These are phyloP conservation scores for Achroia grisella DNA, from an alignment of 1,140 invertebrate genomes.

Conservation along the genomic window DNA sequence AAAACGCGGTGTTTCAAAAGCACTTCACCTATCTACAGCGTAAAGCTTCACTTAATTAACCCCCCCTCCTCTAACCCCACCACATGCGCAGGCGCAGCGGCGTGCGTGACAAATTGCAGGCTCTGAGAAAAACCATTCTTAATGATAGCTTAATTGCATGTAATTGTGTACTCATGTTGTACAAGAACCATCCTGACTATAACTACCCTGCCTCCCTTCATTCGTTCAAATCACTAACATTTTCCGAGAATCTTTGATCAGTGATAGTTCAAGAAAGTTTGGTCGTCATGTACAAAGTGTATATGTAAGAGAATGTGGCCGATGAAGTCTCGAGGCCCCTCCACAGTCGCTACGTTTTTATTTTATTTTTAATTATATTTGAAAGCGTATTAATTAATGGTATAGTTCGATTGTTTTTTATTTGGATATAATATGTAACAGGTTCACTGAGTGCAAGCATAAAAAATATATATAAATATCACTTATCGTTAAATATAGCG, in stretches of 20 bases:
- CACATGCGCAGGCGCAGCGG: conserved; percentile 12
- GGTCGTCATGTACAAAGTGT: background rate
- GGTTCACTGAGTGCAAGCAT: too few species aligned
- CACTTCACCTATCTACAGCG: background rate
- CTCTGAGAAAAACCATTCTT: conserved; percentile 22
- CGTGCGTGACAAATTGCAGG: conserved; percentile 37
- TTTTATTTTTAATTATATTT: background rate
- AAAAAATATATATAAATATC: too few species aligned
- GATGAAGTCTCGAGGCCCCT: background rate
- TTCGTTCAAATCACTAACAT: background rate
- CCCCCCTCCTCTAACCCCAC: background rate
- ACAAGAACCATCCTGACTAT: background rate
- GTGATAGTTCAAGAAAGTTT: background rate
- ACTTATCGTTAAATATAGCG: too few species aligned
- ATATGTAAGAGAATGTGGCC: conserved; percentile 1
- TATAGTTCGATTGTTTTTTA: background rate
- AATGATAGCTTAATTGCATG: conserved; percentile 42
- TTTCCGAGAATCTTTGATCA: background rate
- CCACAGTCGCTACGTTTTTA: background rate
- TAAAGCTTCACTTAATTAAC: conserved; percentile 13
- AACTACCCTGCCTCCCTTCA: background rate
- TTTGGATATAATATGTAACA: too few species aligned
- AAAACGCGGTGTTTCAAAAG: background rate
- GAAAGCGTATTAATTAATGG: conserved; percentile 1
- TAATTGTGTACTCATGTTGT: conserved; percentile 25